Evolutionary conservation across 2,888 invertebrate species (phyloP), one percentile per base, ranked within the genome.

Genomic region (Argyresthia albistria): DNA sequence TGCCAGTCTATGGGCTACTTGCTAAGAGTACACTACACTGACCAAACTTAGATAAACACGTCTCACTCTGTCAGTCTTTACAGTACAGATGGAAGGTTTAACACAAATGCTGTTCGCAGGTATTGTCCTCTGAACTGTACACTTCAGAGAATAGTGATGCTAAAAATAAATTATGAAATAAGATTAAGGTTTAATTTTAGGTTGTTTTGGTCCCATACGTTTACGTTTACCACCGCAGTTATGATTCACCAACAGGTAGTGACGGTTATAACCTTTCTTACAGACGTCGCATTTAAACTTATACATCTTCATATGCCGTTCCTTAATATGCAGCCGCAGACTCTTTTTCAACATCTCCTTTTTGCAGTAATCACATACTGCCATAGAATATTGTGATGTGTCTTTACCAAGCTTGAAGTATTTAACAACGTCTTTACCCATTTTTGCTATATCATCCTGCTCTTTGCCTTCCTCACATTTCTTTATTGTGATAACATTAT

Each of bases 261-360:
- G 73, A 0, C 82, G 62, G 1, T 60, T 69, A 25, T 77, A 82
- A 0, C 55, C 54, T 1, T 57, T 51, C 0, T 63, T 63, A 35
- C 82, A 82, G 0, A 54, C 55, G 0, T 60, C 54, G 52, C 82
- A 82, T 1, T 63, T 61, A 57, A 75, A 81, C 35, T 64, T 69
- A n/a, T 65, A 62, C 6, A 77, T n/a, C 11, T 70, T 70, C 14
- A 76, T 61, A 62, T 83, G 82, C 0, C 65, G 56, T 46, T 83
- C 82, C 12, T 73, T 59, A 1, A 83, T 82, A 51, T 84, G 83
- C 0, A 63, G 57, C 2, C 62, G 55, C 0, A 82, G 56, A 57
- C 82, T 82, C 35, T 84, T 84, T 51, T 83, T 84, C 7, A 80
- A 15, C 82, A 83, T 80, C 49, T 76, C 75, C 37, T 80, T 82